Base-by-base conservation (phyloP, 1,140 invertebrate genomes). In the Rhyzopertha dominica region DNA sequence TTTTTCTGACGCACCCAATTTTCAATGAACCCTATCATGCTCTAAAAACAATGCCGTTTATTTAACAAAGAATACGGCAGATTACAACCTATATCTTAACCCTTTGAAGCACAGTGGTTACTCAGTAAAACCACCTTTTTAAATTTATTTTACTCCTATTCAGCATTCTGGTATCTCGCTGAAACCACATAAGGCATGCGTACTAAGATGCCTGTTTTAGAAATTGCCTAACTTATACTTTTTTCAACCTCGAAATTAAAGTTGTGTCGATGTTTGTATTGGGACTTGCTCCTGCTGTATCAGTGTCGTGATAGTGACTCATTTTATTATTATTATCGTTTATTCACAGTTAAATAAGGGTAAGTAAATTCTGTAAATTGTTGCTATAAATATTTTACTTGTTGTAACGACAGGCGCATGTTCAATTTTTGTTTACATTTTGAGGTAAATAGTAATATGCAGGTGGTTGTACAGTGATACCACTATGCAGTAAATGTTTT, bases 181-280 rank as follows among this genome's bases (percentile, higher is more conserved):
- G 7, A 14, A 16, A 14, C 13, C 18, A 14, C 24, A 42, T 40
- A 26, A 16, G 1, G 7, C 23, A 25, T 40, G 14, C 3, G n/a
- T n/a, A n/a, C n/a, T 8, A 42, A n/a, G 8, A 7, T 26, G 10
- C 22, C 26, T 42, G 14, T 17, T 30, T 42, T 18, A 2, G 9
- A 34, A 9, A 10, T 13, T 16, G 31, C 10, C 16, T 17, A 32
- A 42, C 29, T 19, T 9, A 42, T 47, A 60, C 45, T 45, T 37
- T 63, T 53, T 60, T 19, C 60, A 86, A 84, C 76, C 45, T 87
- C 1, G 4, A 16, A 32, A 34, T 42, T 13, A 0, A 31, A 28
- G 14, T 2, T 9, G 2, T 39, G 18, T 25, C 5, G 4, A 34
- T 16, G 17, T 25, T 18, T 19, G 16, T 12, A 2, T 30, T 42